Conservation (phyloP, 2,888 invertebrate genomes). For the Allacma fusca region DNA sequence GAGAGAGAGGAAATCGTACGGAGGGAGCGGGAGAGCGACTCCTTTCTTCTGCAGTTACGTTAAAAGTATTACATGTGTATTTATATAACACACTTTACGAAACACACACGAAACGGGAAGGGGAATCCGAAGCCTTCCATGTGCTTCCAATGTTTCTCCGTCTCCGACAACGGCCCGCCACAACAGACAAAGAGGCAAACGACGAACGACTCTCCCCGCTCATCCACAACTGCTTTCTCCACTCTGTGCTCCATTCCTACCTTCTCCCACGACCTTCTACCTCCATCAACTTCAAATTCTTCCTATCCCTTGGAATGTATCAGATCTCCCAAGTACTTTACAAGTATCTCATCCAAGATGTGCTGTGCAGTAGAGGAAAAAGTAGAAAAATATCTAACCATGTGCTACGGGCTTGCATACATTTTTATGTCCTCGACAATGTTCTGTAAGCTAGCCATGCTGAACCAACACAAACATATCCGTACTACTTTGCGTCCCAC, state of each 20-base stretch:
- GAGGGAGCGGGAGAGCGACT: neutral
- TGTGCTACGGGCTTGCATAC: neutral
- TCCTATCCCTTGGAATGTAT: neutral
- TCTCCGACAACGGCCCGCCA: conserved; percentile 22
- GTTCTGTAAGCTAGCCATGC: neutral
- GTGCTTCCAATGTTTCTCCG: conserved; percentile 23
- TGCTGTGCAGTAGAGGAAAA: neutral
- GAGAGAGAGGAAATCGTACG: conserved; percentile 2
- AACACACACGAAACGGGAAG: conserved; percentile 23
- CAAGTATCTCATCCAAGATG: neutral
- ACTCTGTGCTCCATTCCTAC: neutral
- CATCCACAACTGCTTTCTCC: neutral
- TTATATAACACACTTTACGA: conserved; percentile 6
- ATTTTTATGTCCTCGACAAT: neutral
- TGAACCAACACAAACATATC: neutral
- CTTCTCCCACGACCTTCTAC: neutral
- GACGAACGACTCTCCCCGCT: conserved; percentile 12
- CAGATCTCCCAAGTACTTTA: too few relatives aligned
- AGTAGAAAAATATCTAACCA: neutral
- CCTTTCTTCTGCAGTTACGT: neutral
- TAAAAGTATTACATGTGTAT: conserved; percentile 13
- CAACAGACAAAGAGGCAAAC: conserved; percentile 23
- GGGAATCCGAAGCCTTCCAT: conserved; percentile 21
- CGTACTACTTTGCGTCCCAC: neutral
- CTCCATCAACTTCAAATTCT: neutral